A percentile compares a stretch with the other conserved stretches of the same genome.
phyloP scores from a whole-genome alignment of 2,797 vertebrate species.

The Pelobates cultripes region DNA sequence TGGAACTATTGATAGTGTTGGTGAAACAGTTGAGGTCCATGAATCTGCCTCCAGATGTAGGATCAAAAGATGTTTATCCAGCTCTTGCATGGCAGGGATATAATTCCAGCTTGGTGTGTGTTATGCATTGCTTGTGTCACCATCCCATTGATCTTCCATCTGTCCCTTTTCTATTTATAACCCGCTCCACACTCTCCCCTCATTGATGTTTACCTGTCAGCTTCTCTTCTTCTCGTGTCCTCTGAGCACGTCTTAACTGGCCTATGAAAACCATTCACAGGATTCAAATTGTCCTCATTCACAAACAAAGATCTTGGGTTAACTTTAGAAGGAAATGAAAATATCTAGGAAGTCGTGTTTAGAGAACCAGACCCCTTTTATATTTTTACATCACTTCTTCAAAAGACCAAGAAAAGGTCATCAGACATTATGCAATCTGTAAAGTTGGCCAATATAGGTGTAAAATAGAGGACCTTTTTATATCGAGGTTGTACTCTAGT shows the following conservation, averaged over 20 bases:
- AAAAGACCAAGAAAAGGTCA: too few species aligned
- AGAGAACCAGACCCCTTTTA: too few species aligned
- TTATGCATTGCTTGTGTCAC: constrained; percentile 50
- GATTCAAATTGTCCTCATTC: too few species aligned
- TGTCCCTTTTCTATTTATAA: constrained; percentile 52
- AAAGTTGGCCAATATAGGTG: too few species aligned
- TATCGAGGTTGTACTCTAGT: not conserved
- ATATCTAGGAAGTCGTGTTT: not conserved
- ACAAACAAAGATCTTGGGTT: not conserved
- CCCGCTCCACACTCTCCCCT: constrained; percentile 12
- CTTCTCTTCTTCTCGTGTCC: constrained; percentile 32
- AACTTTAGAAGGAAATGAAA: not conserved
- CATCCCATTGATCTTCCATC: constrained; percentile 50
- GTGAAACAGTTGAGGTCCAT: constrained; percentile 45
- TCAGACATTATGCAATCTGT: too few species aligned
- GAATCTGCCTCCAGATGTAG: constrained; percentile 43
- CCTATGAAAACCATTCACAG: not conserved
- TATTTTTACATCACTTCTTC: too few species aligned
- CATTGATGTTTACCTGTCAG: constrained; percentile 46
- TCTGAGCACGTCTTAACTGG: constrained; percentile 38
- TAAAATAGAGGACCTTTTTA: not conserved
- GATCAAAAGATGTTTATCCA: constrained; percentile 38
- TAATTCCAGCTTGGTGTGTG: constrained; percentile 50
- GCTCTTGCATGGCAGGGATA: constrained; percentile 33
- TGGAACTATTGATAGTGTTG: constrained; percentile 21